Conservation (phyloP, 2,113 vertebrate species). For the Ancistrus triradiatus region DNA sequence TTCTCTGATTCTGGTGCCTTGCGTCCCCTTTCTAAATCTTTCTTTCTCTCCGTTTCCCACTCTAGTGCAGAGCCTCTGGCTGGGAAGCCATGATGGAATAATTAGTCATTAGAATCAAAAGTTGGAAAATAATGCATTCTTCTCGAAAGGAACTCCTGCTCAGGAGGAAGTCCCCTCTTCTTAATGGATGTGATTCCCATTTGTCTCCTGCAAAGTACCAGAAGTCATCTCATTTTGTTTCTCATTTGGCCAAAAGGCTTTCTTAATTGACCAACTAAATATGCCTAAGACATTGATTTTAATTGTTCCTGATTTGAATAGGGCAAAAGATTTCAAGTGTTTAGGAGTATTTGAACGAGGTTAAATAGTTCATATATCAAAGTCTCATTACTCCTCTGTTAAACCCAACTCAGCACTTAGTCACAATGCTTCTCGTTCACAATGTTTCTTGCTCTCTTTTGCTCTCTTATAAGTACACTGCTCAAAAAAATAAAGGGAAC, state of each 20-base stretch:
- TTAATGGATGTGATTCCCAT: slow-evolving; percentile 24
- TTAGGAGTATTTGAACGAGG: slow-evolving; percentile 37
- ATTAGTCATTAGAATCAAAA: slow-evolving; percentile 42
- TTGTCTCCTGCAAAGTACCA: slow-evolving; percentile 27
- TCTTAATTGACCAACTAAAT: slow-evolving; percentile 48
- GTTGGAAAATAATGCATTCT: slow-evolving; percentile 29
- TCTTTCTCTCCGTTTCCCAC: too few species aligned
- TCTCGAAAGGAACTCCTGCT: slow-evolving; percentile 18
- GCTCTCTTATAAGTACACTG: too few species aligned
- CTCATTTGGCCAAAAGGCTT: slow-evolving; percentile 34
- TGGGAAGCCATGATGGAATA: slow-evolving; percentile 23
- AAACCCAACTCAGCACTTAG: neutral
- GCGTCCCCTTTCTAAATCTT: slow-evolving; percentile 38
- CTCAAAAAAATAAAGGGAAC: too few species aligned
- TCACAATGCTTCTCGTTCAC: slow-evolving; percentile 42
- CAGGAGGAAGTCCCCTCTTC: slow-evolving; percentile 11
- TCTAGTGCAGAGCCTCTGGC: slow-evolving; percentile 11
- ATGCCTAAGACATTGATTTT: slow-evolving; percentile 39
- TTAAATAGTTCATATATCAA: slow-evolving; percentile 46
- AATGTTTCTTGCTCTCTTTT: too few species aligned
- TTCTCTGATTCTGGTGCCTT: slow-evolving; percentile 36
- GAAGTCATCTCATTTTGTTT: neutral
- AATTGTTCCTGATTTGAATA: slow-evolving; percentile 45
- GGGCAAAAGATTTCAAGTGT: slow-evolving; percentile 24
- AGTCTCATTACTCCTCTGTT: slow-evolving; percentile 23